Conservation (phyloP, 1,140 invertebrate species). For the Latrodectus geometricus region DNA sequence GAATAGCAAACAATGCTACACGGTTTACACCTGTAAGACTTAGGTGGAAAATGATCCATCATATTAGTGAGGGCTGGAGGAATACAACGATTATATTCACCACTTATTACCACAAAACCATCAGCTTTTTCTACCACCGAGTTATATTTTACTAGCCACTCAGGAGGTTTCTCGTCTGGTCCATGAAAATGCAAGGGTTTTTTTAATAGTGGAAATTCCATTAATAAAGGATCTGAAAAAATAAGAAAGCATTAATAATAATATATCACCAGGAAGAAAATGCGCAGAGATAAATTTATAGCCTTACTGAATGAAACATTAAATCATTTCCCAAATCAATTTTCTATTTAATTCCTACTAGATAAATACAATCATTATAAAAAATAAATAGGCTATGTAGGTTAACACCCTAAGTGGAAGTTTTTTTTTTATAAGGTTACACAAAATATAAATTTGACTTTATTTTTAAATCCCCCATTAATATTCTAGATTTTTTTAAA, state of each 20-base stretch:
- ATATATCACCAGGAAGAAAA: background rate
- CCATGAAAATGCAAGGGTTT: slow-evolving; percentile 68
- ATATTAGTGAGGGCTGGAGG: slow-evolving; percentile 71
- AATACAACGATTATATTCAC: slow-evolving; percentile 71
- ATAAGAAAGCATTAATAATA: background rate
- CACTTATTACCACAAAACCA: slow-evolving; percentile 70
- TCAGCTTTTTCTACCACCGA: slow-evolving; percentile 68
- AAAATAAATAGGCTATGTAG: too few species aligned
- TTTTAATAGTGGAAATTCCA: slow-evolving; percentile 68
- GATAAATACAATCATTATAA: too few species aligned
- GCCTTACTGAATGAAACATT: too few species aligned
- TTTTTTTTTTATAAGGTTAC: too few species aligned
- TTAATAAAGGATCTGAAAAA: slow-evolving; percentile 68
- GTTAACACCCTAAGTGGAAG: too few species aligned
- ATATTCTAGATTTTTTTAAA: too few species aligned
- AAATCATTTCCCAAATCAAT: too few species aligned
- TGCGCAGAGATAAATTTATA: too few species aligned
- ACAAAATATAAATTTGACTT: too few species aligned
- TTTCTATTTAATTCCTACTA: too few species aligned
- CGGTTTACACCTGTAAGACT: slow-evolving; percentile 69
- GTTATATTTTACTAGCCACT: slow-evolving; percentile 68
- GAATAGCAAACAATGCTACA: slow-evolving; percentile 71
- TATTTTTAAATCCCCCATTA: too few species aligned
- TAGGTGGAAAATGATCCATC: slow-evolving; percentile 71
- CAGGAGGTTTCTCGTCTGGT: slow-evolving; percentile 67